Conservation (phyloP, 2,797 vertebrate species). For the Apodemus agrarius region DNA sequence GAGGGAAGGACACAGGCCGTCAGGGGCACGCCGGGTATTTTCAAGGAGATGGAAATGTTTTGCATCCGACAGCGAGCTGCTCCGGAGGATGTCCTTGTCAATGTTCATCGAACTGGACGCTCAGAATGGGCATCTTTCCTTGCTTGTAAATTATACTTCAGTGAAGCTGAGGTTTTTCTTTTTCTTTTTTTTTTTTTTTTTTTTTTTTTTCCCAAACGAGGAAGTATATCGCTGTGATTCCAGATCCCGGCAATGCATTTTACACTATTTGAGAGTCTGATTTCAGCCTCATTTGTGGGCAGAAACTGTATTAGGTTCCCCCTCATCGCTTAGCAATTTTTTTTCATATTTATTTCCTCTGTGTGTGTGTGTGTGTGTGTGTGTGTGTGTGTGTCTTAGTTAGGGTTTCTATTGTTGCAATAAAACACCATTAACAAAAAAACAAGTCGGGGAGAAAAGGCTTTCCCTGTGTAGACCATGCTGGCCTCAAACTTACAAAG, state of each 20-base stretch:
- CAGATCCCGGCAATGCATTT: background rate
- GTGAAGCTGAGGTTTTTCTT: background rate
- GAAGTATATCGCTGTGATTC: background rate
- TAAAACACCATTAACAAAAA: background rate
- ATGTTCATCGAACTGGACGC: background rate
- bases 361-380: background rate
- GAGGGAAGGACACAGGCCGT: background rate
- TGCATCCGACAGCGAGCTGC: background rate
- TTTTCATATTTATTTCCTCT: background rate
- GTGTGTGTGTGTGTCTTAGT: background rate
- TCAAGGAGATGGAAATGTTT: conserved; percentile 27
- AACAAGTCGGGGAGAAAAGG: background rate
- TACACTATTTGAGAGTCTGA: background rate
- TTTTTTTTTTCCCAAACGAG: background rate
- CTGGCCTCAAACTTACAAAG: background rate
- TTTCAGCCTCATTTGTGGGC: conserved; percentile 31
- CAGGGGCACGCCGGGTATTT: background rate
- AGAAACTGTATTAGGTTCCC: background rate
- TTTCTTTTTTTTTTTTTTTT: background rate
- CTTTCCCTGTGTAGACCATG: background rate
- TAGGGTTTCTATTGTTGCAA: background rate
- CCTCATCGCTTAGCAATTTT: background rate
- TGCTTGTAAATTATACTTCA: conserved; percentile 16
- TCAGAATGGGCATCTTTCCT: conserved; percentile 23
- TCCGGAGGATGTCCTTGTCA: background rate